Percentiles rank a stretch among this genome's conserved stretches.
phyloP scores from a whole-genome alignment of 2,113 vertebrate genomes.

The Mustela lutreola region DNA sequence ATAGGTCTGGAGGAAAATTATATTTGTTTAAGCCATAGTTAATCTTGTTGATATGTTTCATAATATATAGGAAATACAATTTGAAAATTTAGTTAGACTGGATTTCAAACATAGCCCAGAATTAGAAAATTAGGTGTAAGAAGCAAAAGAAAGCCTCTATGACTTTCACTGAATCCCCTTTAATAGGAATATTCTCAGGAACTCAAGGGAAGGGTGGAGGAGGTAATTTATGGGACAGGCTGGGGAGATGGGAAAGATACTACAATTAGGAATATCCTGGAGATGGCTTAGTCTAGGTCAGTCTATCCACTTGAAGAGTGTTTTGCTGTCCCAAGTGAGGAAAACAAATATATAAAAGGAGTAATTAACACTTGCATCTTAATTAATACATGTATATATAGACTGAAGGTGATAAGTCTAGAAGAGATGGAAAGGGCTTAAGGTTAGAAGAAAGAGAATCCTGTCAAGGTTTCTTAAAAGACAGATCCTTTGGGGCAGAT shows the following conservation, averaged over 20 bases:
- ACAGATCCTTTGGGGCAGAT: background rate
- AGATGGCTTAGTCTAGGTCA: background rate
- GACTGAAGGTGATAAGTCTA: background rate
- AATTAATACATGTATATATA: background rate
- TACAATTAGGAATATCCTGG: background rate
- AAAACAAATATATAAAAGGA: background rate
- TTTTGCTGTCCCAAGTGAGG: background rate
- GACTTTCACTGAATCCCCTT: background rate
- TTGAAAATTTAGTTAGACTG: constrained; percentile 41
- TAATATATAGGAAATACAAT: background rate
- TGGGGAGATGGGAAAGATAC: background rate
- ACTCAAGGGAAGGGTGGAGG: background rate
- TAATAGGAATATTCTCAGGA: background rate
- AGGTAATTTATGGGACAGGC: background rate
- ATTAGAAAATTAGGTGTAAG: constrained; percentile 25
- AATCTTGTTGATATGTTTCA: background rate
- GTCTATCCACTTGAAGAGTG: background rate
- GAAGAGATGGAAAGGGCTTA: background rate
- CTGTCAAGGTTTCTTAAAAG: background rate
- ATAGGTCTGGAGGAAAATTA: background rate
- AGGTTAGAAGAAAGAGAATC: background rate
- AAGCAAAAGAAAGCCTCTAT: background rate
- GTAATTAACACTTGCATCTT: background rate
- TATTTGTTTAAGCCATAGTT: background rate
- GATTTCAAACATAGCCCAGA: background rate